phyloP scores from a whole-genome alignment of 2,113 vertebrate species.

The Pangasianodon gigas region DNA sequence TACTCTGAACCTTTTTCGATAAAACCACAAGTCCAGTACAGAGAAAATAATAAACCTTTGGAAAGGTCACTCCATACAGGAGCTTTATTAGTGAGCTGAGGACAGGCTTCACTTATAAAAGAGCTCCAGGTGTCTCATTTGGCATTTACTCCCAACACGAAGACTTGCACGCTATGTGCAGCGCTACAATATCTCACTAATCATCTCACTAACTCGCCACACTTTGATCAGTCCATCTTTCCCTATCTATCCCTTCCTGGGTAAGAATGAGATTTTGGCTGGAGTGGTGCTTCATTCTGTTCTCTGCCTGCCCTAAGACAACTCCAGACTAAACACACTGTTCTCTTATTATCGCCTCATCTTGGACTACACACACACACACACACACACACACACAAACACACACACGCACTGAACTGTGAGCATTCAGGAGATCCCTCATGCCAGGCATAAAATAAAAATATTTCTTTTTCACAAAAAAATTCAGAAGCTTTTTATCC shows the following conservation, averaged over 20 bases:
- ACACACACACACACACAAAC: constrained; percentile 26
- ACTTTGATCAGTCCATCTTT: not conserved
- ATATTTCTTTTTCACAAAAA: not conserved
- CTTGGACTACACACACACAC: constrained; percentile 43
- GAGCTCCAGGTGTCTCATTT: constrained; percentile 17
- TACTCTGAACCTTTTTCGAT: not conserved
- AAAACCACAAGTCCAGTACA: not conserved
- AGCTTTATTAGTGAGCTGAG: constrained; percentile 2
- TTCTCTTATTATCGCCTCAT: constrained; percentile 48
- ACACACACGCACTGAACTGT: not conserved
- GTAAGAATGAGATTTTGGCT: not conserved
- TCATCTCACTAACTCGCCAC: not conserved
- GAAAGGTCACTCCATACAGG: constrained; percentile 38
- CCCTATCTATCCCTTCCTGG: not conserved
- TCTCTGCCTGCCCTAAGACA: constrained; percentile 58
- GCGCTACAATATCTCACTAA: not conserved
- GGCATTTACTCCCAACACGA: constrained; percentile 2
- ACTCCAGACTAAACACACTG: constrained; percentile 77
- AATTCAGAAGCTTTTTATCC: not conserved
- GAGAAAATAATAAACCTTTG: not conserved
- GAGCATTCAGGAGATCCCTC: not conserved
- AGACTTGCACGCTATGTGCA: not conserved
- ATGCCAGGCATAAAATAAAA: not conserved
- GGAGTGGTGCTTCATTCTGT: constrained; percentile 27
- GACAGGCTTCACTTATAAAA: constrained; percentile 29